Conservation (phyloP, 2,888 invertebrate species). For the Caenorhabditis uteleia region DNA sequence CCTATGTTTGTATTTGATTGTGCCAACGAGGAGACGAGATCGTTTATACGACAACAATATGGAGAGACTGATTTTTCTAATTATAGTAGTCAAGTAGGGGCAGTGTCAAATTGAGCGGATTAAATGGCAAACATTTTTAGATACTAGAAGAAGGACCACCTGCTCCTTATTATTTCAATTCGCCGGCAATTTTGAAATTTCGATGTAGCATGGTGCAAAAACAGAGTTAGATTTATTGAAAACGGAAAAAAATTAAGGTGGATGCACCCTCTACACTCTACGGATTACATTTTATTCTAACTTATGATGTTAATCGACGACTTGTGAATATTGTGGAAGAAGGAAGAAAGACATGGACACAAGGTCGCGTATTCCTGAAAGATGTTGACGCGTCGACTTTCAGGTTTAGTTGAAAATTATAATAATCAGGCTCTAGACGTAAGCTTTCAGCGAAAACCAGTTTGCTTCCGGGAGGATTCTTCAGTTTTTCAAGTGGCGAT, state of each 20-base stretch:
- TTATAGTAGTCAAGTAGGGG: constrained; percentile 36
- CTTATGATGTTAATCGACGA: constrained; percentile 45
- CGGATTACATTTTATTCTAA: constrained; percentile 40
- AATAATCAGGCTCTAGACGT: not conserved
- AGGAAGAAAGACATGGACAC: constrained; percentile 45
- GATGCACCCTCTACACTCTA: constrained; percentile 44
- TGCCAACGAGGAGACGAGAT: constrained; percentile 43
- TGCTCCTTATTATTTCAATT: constrained; percentile 21
- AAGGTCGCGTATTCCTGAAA: constrained; percentile 43
- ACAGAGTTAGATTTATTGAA: too few species aligned
- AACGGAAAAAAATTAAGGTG: constrained; percentile 16
- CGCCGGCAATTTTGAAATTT: constrained; percentile 21
- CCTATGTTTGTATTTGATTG: constrained; percentile 51
- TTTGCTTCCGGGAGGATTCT: constrained; percentile 29
- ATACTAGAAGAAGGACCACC: constrained; percentile 39
- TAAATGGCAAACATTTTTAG: too few species aligned
- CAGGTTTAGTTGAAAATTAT: constrained; percentile 21
- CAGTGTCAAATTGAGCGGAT: too few species aligned
- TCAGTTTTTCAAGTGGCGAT: constrained; percentile 55
- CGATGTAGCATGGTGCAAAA: constrained; percentile 24
- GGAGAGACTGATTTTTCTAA: constrained; percentile 48
- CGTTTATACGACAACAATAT: constrained; percentile 50
- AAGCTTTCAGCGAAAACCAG: constrained; percentile 20
- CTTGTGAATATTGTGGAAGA: constrained; percentile 36
- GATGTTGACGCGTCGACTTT: constrained; percentile 49